Evolutionary conservation across 1,140 invertebrate species (phyloP).

Genomic region (Listronotus oregonensis): DNA sequence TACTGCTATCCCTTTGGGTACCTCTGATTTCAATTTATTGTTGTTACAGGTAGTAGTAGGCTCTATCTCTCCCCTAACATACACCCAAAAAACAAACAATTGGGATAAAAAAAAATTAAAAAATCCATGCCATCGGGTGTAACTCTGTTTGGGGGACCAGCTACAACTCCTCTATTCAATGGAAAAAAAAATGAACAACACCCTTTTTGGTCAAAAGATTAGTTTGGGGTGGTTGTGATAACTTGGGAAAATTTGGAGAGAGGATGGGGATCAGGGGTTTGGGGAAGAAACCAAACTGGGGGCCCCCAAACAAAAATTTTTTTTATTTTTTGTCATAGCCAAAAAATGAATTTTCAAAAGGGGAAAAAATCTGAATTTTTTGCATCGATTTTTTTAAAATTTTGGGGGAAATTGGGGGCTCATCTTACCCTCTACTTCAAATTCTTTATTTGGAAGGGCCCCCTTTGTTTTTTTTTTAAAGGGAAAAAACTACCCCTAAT

Average conservation of each 20-base stretch:
- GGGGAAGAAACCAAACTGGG: slow-evolving; percentile 93
- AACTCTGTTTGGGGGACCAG: slow-evolving; percentile 97
- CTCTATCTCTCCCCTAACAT: slow-evolving; percentile 88
- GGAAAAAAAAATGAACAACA: slow-evolving; percentile 58
- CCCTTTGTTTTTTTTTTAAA: too few species aligned
- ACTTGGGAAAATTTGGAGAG: slow-evolving; percentile 96
- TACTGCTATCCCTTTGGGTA: too few species aligned
- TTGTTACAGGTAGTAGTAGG: slow-evolving; percentile 81
- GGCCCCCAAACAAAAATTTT: slow-evolving; percentile 49
- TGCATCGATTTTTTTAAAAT: too few species aligned
- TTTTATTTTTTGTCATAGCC: too few species aligned
- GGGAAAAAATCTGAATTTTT: too few species aligned
- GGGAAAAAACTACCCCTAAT: too few species aligned
- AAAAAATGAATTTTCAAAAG: too few species aligned
- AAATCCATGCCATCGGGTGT: slow-evolving; percentile 88
- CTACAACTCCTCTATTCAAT: slow-evolving; percentile 72
- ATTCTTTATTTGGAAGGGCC: too few species aligned
- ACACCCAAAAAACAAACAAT: slow-evolving; percentile 74
- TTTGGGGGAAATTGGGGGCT: too few species aligned
- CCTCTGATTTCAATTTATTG: too few species aligned
- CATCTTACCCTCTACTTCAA: too few species aligned
- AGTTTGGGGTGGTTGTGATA: slow-evolving; percentile 97
- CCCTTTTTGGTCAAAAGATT: slow-evolving; percentile 73
- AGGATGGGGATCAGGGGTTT: slow-evolving; percentile 74
- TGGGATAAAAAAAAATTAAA: slow-evolving; percentile 92